phyloP scores from a whole-genome alignment of 2,888 invertebrate species.

The Drosophila longiperda region DNA sequence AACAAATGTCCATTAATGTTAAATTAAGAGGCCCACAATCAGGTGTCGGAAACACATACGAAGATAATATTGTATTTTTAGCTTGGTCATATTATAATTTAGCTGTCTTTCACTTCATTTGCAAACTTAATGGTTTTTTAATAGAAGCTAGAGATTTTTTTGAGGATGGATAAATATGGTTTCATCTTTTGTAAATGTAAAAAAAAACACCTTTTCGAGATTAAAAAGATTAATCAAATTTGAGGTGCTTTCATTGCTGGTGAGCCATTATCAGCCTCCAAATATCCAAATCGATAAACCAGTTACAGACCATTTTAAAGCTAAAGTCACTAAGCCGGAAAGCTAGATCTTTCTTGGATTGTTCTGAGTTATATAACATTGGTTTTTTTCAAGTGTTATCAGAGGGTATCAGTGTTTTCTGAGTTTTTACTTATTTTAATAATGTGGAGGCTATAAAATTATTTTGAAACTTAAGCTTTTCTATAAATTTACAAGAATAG shows the following conservation, averaged over 20 bases:
- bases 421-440: not conserved
- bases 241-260: not conserved
- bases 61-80: constrained; percentile 14
- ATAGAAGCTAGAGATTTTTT: constrained; percentile 15
- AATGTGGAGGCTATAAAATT: not conserved
- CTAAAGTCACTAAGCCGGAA: not conserved
- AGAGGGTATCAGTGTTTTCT: not conserved
- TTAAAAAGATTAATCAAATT: not conserved
- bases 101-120: constrained; percentile 30
- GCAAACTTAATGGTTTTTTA: constrained; percentile 30
- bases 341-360: not conserved
- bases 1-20: constrained; percentile 63
- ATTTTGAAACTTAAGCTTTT: not conserved
- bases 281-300: not conserved
- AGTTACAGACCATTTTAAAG: not conserved
- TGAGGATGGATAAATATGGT: not conserved
- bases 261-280: not conserved
- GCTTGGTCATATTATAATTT: constrained; percentile 14
- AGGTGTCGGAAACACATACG: constrained; percentile 30
- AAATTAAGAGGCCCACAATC: constrained; percentile 9
- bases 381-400: not conserved
- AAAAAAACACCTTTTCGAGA: not conserved
- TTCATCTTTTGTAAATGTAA: not conserved
- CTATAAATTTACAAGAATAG: not conserved
- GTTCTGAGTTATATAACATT: not conserved